These are phyloP conservation scores for Triops cancriformis DNA, from an alignment of 1,140 invertebrate genomes.

Conservation along the genomic window DNA sequence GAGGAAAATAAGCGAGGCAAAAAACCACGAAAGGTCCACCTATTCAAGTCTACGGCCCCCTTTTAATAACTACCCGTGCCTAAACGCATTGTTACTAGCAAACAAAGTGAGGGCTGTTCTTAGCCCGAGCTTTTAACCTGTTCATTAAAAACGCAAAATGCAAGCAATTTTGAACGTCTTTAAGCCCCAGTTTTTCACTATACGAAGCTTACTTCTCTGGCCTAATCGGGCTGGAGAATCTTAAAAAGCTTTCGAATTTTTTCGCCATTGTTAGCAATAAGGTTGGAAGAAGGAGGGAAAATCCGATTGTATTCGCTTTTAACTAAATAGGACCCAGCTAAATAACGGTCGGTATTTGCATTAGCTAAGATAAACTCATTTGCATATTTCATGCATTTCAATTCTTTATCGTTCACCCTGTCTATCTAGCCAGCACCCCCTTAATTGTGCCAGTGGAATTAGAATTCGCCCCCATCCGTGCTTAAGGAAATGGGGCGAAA, in stretches of 20 bases:
- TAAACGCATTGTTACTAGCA: background rate
- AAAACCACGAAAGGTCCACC: background rate
- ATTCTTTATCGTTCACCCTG: background rate
- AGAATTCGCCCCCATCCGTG: background rate
- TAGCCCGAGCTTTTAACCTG: background rate
- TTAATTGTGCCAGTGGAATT: background rate
- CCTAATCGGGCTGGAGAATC: too few species aligned
- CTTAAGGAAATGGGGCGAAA: background rate
- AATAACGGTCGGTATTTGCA: background rate
- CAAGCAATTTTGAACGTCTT: background rate
- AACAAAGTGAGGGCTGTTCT: background rate
- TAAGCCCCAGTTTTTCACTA: too few species aligned
- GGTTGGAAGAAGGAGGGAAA: too few species aligned
- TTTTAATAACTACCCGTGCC: background rate
- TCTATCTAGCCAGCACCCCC: background rate
- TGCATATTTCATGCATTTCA: constrained; percentile 11
- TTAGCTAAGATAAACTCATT: background rate
- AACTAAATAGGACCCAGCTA: too few species aligned
- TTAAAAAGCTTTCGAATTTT: too few species aligned
- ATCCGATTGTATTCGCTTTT: too few species aligned
- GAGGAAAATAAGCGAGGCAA: background rate
- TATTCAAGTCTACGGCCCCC: background rate
- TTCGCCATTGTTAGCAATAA: too few species aligned
- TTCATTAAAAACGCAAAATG: background rate
- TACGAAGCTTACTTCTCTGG: too few species aligned